Percentiles rank a stretch among this genome's conserved stretches.
Evolutionary conservation across 2,888 invertebrate species (phyloP).

Genomic region (Acrobeloides nanus): DNA sequence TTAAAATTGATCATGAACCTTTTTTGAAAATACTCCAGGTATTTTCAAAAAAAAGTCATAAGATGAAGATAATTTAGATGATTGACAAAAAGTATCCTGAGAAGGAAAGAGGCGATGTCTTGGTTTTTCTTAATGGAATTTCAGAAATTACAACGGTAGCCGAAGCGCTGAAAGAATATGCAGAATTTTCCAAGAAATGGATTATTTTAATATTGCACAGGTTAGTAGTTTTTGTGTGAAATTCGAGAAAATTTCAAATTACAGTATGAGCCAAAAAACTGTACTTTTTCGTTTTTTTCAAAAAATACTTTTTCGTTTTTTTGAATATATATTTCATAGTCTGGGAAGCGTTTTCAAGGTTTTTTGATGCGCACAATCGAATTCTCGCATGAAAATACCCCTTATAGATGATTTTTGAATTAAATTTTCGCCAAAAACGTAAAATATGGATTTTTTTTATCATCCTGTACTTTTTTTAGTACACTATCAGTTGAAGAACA

Average conservation of each 20-base stretch:
- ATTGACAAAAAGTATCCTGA: slow-evolving; percentile 80
- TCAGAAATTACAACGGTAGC: slow-evolving; percentile 52
- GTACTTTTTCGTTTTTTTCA: too few species aligned
- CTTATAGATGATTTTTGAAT: too few species aligned
- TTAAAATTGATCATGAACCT: slow-evolving; percentile 80
- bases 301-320: too few species aligned
- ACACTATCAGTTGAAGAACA: slow-evolving; percentile 85
- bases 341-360: too few species aligned
- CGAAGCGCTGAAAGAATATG: slow-evolving; percentile 63
- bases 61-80: slow-evolving; percentile 55
- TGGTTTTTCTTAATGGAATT: slow-evolving; percentile 79
- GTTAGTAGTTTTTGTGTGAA: slow-evolving; percentile 12
- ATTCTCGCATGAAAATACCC: too few species aligned
- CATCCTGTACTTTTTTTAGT: slow-evolving; percentile 58
- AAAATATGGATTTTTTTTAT: neutral
- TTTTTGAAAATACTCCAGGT: slow-evolving; percentile 79
- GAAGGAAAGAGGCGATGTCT: slow-evolving; percentile 80
- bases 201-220: slow-evolving; percentile 79
- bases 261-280: too few species aligned
- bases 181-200: slow-evolving; percentile 73
- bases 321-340: too few species aligned
- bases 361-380: too few species aligned
- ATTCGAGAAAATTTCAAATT: neutral
- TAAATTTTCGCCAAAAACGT: too few species aligned
- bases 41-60: neutral